Evolutionary conservation across 2,797 vertebrate species (phyloP), one percentile per base, ranked within the genome.

Genomic region (Parambassis ranga): DNA sequence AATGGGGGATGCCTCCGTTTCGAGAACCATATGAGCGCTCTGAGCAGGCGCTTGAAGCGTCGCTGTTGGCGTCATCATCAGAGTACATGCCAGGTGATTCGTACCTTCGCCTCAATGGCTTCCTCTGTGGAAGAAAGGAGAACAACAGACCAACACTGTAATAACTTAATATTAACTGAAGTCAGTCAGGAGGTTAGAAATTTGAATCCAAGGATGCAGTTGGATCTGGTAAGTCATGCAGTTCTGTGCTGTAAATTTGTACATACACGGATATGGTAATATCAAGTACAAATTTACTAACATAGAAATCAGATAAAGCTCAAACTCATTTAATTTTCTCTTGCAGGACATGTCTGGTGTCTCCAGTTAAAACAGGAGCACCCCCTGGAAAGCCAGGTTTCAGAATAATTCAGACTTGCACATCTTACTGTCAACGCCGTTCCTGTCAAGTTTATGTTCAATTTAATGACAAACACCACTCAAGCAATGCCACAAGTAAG

Each of bases 21-120:
- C 96, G 82, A 3, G 97, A 99, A 64, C 97, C 90, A 0, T 96
- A 99, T 0, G 97, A 98, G 63, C 96, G 95, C 86, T 99, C 97
- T 0, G 97, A 99, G 85, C 97, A 99, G 11, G 97, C 96, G 0
- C 97, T 98, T 3, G 96, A 98, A 0, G 97, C 97, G 0, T 98
- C 97, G 0, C 97, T 99, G 89, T 98, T 98, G 60, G 96, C 97
- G 0, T 98, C 97, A 0, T 98, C 97, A 0, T 98, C 97, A 0
- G 97, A 99, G 76, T 97, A 97, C 90, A 98, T 96, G 19, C 96
- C 95, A 0, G 96, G 97, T 0, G 96, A 96, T 44, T 99, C 97
- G 0, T 96, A 98, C 31, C 97, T 79, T 67, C 96, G 92, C 58
- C 96, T 91, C 84, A 97, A 67, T 0, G 95, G 94, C 88, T 98